A percentile compares a stretch with the other conserved stretches of the same genome.
phyloP scores from a whole-genome alignment of 2,797 vertebrate genomes.

The Tokudaia tokunoshimensis region DNA sequence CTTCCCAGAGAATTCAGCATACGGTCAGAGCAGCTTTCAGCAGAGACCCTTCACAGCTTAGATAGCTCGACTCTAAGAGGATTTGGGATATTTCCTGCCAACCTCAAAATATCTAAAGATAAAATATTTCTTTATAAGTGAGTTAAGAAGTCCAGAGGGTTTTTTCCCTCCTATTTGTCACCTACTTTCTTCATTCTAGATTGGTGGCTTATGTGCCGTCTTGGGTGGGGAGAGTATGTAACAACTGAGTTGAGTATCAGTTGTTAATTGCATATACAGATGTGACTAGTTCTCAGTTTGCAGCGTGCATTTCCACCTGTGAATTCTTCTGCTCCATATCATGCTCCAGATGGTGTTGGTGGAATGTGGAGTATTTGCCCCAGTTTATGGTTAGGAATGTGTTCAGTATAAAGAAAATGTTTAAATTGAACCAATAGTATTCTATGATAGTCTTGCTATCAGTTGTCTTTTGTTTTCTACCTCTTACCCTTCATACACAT shows the following conservation, averaged over 20 bases:
- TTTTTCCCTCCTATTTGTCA: neutral
- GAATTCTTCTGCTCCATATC: neutral
- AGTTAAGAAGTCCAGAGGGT: neutral
- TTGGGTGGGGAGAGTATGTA: neutral
- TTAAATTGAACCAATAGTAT: neutral
- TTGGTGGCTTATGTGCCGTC: neutral
- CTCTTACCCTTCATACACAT: neutral
- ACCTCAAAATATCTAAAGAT: neutral
- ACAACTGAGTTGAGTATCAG: neutral
- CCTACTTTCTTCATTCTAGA: neutral
- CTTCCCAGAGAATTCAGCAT: neutral
- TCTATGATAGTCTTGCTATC: neutral
- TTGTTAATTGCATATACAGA: neutral
- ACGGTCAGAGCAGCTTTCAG: neutral
- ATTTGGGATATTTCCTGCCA: neutral
- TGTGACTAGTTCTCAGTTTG: neutral
- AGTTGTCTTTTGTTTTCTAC: neutral
- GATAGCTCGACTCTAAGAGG: neutral
- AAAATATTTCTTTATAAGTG: too few species aligned
- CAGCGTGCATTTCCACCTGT: neutral
- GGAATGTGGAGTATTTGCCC: neutral
- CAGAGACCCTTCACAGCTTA: neutral
- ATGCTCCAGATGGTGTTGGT: neutral
- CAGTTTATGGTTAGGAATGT: neutral
- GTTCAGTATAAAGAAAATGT: neutral